Conservation (phyloP, 2,797 vertebrate species). For the Antennarius maculatus region DNA sequence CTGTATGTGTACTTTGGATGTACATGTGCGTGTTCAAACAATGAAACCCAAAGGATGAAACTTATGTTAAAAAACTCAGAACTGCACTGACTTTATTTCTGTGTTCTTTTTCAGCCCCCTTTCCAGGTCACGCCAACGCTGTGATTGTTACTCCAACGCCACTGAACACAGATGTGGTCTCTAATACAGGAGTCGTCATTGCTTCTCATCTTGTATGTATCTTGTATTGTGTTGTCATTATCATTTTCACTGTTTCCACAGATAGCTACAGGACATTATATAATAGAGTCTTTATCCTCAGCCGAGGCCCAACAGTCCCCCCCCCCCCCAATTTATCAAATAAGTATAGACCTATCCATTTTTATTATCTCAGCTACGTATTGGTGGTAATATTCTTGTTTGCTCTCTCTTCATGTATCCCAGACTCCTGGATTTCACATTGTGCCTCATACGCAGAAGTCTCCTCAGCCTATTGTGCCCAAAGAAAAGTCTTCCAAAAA, state of each 20-base stretch:
- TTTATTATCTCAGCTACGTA: not conserved
- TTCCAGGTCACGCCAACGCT: constrained; percentile 85
- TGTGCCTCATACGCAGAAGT: constrained; percentile 78
- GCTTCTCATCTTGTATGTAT: constrained; percentile 86
- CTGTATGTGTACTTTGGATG: not conserved
- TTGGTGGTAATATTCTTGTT: not conserved
- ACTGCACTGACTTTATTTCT: not conserved
- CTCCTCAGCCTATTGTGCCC: constrained; percentile 79
- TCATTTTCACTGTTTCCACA: constrained; percentile 21
- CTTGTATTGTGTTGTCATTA: constrained; percentile 38
- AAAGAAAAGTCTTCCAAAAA: constrained; percentile 87
- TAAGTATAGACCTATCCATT: too few species aligned
- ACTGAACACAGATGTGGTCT: constrained; percentile 87
- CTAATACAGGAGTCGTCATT: constrained; percentile 87
- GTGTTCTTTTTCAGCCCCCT: constrained; percentile 79
- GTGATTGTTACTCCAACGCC: constrained; percentile 89
- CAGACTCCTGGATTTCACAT: constrained; percentile 87
- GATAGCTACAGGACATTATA: not conserved
- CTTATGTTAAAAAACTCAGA: not conserved
- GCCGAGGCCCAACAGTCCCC: too few species aligned
- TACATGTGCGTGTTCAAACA: not conserved
- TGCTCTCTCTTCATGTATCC: constrained; percentile 8
- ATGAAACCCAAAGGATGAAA: constrained; percentile 2
- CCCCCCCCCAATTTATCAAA: too few species aligned
- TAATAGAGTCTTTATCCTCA: too few species aligned